Evolutionary conservation across 2,113 vertebrate species (phyloP), one percentile per base, ranked within the genome.

Genomic region (Dryoscopus gambensis): DNA sequence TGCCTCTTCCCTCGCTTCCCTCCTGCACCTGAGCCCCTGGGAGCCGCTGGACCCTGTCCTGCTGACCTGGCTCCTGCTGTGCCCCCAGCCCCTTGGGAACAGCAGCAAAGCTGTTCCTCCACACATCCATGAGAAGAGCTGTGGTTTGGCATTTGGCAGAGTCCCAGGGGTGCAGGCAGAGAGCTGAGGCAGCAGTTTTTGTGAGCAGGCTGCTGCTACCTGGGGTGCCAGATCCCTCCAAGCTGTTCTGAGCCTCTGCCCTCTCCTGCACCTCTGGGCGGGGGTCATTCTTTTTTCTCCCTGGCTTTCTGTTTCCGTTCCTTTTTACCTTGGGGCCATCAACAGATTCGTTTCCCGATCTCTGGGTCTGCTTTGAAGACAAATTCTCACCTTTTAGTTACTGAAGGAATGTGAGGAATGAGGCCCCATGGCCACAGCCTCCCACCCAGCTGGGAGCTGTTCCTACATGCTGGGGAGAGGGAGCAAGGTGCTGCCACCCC

Each of bases 401-500:
- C 62, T 16, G 53, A 10, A 97, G 20, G 97, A 97, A 96, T 97
- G 96, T 81, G 68, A 93, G 92, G 97, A 97, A 97, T 97, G 96
- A 93, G 78, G 87, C 77, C 65, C 46, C 7, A 0, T 44, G 75
- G 89, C 87, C 84, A 84, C 87, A 23, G 77, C 57, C 73, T 44
- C 8, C 83, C 73, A 33, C 59, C 80, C 81, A 8, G 44, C 68
- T 13, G 2, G 49, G 60, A 86, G 30, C 25, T 53, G 89, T 87
- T 87, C n/a, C 40, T 69, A 2, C 92, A 33, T 0, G 21, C 70
- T 35, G 1, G 22, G 68, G n/a, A 40, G 55, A 42, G 33, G 22
- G 86, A 90, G 57, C 68, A 9, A 37, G 65, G 73, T 65, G 53
- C 64, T 28, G 33, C 39, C 6, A 40, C 4, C 24, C 57, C 50